Evolutionary conservation across 2,797 vertebrate genomes (phyloP), one percentile per base, ranked within the genome.

Genomic region (Loris lydekkerianus): DNA sequence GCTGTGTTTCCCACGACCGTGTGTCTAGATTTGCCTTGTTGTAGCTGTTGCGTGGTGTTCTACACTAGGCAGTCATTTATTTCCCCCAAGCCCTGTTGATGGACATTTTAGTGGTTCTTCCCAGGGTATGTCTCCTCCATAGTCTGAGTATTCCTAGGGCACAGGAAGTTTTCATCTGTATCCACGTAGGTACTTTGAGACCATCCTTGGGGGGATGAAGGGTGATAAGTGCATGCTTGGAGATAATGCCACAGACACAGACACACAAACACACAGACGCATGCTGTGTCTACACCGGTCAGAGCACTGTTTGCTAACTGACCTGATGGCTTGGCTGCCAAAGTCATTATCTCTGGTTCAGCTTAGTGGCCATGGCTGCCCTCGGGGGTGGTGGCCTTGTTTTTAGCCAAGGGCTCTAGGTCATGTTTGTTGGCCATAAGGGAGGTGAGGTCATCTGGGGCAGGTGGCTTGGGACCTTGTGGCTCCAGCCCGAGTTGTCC

Each of bases 391-490:
- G 65, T 89, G 93, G 63, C 91, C 73, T 97, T 96, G 91, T 72
- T 85, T 75, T 86, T 29, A 91, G 70, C 65, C 83, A 89, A 85
- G 89, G 70, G 58, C 88, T 94, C 72, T 81, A 67, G 96, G 83
- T 94, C 60, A 56, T 23, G 23, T 58, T 96, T 86, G 78, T 94
- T 90, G 96, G 95, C 65, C 8, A 0, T 25, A 11, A 25, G 23
- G 49, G 78, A 94, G 49, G 58, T 97, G 96, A 98, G 89, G 91
- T 97, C 95, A 97, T 96, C 40, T 84, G 27, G 95, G 67, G 61
- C 76, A 91, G 94, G 58, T 95, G 96, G 80, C 86, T 67, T 53
- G 91, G 77, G 91, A 91, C 76, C 27, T 77, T 93, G 91, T 93
- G 91, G 89, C 80, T 93, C 49, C 5, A 70, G 53, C 49, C 89